These are phyloP conservation scores for Falco novaeseelandiae DNA, from an alignment of 2,797 vertebrate species.

Conservation along the genomic window DNA sequence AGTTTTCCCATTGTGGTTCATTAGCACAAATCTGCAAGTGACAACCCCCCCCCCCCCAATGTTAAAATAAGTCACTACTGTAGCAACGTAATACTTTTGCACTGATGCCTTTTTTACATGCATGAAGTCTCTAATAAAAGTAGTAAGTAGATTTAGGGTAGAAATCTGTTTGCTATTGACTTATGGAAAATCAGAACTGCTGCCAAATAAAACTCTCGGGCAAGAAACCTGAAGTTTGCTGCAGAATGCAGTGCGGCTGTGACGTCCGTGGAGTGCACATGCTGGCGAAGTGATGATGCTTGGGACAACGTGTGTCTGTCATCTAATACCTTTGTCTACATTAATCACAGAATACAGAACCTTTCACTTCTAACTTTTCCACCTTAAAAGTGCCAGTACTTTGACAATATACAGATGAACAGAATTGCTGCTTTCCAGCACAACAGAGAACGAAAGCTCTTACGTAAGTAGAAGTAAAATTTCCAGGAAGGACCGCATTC, in stretches of 20 bases:
- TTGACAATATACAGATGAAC: background rate
- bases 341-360: background rate
- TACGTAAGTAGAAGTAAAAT: background rate
- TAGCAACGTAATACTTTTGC: background rate
- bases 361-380: background rate
- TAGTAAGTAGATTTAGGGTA: background rate
- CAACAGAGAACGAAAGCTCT: background rate
- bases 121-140: background rate
- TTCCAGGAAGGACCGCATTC: constrained; percentile 31
- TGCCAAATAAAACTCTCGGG: background rate
- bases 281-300: background rate
- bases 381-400: background rate
- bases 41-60: too few relatives aligned
- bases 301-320: background rate
- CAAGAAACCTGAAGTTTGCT: background rate
- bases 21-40: background rate
- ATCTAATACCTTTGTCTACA: background rate
- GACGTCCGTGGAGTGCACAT: background rate
- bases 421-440: background rate
- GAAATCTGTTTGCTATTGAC: background rate
- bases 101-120: background rate
- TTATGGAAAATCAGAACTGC: background rate
- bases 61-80: background rate
- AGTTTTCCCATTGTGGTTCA: background rate
- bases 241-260: background rate